Evolutionary conservation across 2,113 vertebrate species (phyloP).

Genomic region (Mellivora capensis): DNA sequence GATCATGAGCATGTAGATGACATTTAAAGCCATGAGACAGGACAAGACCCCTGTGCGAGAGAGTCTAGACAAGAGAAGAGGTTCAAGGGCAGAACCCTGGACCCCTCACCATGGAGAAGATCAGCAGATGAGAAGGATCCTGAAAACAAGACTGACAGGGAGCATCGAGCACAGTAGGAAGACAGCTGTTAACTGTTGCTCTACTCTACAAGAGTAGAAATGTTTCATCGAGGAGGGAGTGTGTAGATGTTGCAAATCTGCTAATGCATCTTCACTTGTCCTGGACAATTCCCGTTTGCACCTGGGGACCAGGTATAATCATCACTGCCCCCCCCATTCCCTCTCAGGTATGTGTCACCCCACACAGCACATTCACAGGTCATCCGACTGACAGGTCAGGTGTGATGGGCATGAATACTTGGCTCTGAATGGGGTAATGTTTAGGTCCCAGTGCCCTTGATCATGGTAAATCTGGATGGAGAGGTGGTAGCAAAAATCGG

Average conservation of each 20-base stretch:
- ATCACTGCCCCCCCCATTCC: neutral
- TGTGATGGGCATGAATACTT: neutral
- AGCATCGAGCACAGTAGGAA: neutral
- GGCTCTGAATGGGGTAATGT: neutral
- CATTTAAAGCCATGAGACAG: neutral
- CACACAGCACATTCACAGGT: neutral
- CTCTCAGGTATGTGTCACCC: neutral
- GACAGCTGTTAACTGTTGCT: neutral
- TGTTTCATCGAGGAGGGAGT: neutral
- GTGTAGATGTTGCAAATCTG: neutral
- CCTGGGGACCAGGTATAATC: neutral
- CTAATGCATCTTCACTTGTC: neutral
- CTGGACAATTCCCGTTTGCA: neutral
- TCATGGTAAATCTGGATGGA: neutral
- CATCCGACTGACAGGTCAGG: neutral
- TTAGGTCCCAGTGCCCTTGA: neutral
- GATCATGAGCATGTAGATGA: neutral
- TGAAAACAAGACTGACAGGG: neutral
- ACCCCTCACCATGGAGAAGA: neutral
- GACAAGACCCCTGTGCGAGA: neutral
- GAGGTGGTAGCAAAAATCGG: neutral
- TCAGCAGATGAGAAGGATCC: neutral
- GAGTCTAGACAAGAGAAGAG: neutral
- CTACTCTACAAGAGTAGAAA: neutral
- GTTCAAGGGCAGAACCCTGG: neutral